phyloP scores from a whole-genome alignment of 2,113 vertebrate species.

The Axis porcinus region DNA sequence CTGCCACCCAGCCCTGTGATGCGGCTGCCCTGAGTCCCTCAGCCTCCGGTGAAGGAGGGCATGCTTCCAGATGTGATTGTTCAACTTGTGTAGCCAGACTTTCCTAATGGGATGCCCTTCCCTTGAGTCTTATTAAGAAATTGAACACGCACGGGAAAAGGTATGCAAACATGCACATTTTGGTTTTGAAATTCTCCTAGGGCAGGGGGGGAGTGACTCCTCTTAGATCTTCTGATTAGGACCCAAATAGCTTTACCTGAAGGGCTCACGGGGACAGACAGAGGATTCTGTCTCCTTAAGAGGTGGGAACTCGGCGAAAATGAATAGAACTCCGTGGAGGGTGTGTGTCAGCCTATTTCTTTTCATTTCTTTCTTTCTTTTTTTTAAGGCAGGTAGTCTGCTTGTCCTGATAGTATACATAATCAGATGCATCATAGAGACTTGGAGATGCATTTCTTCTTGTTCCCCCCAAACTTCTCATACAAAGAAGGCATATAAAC shows the following conservation, averaged over 20 bases:
- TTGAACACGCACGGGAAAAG: not conserved
- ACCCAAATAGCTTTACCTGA: not conserved
- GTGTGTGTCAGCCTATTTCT: not conserved
- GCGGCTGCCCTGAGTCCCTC: not conserved
- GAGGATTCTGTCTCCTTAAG: not conserved
- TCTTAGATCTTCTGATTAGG: not conserved
- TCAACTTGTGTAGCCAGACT: not conserved
- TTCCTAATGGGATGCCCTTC: not conserved
- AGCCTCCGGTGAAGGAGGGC: not conserved
- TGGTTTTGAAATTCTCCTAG: not conserved
- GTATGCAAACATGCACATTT: not conserved
- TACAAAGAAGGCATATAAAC: not conserved
- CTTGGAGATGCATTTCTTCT: not conserved
- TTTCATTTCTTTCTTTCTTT: not conserved
- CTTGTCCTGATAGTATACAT: not conserved
- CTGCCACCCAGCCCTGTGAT: not conserved
- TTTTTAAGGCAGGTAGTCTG: not conserved
- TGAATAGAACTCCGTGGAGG: not conserved
- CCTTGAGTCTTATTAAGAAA: not conserved
- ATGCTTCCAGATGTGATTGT: not conserved
- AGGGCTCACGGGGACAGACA: not conserved
- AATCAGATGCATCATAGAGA: not conserved
- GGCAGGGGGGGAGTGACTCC: not conserved
- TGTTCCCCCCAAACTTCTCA: not conserved
- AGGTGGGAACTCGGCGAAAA: not conserved